Conservation (phyloP, 2,113 vertebrate genomes). For the Rhipidura dahli region DNA sequence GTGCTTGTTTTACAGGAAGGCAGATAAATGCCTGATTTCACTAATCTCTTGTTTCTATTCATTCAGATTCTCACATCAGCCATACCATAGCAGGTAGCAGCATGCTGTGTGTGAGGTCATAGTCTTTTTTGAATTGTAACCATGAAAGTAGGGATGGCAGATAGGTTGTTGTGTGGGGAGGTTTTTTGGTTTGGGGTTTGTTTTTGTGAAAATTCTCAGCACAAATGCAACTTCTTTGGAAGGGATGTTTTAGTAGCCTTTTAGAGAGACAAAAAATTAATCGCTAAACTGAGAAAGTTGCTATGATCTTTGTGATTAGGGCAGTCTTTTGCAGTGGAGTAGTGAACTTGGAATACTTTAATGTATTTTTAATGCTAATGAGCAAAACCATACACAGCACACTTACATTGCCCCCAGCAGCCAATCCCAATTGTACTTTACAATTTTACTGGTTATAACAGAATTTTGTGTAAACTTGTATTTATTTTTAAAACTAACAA, state of each 20-base stretch:
- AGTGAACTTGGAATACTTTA: neutral
- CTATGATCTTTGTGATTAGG: neutral
- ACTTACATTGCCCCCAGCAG: neutral
- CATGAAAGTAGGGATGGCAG: neutral
- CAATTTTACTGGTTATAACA: neutral
- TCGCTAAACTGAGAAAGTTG: neutral
- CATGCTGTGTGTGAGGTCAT: neutral
- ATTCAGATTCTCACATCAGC: neutral
- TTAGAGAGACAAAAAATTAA: neutral
- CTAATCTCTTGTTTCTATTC: neutral
- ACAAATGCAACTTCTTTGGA: neutral
- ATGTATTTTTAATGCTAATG: neutral
- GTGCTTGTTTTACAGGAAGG: neutral
- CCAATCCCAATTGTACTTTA: neutral
- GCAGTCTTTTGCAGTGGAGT: neutral
- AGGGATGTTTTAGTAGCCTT: neutral
- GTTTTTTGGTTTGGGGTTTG: neutral
- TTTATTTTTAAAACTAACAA: neutral
- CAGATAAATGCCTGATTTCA: neutral
- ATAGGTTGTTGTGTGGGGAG: neutral
- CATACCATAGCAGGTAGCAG: neutral
- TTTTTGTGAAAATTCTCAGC: neutral
- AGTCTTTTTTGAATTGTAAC: neutral
- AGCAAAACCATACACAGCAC: neutral
- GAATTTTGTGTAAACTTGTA: neutral